Conservation (phyloP, 2,888 invertebrate genomes). For the Sarcophaga variegata region DNA sequence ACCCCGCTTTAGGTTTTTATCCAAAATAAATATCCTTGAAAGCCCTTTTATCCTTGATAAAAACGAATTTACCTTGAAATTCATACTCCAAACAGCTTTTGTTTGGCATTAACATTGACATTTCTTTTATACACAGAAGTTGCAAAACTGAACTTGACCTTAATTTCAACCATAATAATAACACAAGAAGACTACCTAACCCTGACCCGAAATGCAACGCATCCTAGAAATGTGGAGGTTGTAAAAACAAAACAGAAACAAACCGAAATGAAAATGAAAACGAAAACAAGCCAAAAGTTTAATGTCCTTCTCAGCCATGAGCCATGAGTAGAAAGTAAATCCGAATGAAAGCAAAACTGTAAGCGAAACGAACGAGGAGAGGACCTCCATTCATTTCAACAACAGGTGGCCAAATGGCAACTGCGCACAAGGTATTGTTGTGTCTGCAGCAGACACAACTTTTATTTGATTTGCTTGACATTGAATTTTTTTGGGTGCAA, state of each 20-base stretch:
- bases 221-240: constrained; percentile 28
- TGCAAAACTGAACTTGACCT: constrained; percentile 52
- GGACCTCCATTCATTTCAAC: constrained; percentile 52
- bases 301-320: constrained; percentile 71
- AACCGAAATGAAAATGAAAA: neutral
- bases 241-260: neutral
- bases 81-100: neutral
- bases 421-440: constrained; percentile 50
- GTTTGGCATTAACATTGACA: constrained; percentile 32
- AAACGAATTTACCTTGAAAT: too few species aligned
- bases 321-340: neutral
- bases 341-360: neutral
- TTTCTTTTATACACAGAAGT: neutral
- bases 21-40: too few species aligned
- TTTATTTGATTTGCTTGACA: constrained; percentile 71
- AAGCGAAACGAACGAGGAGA: constrained; percentile 26
- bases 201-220: constrained; percentile 70
- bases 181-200: constrained; percentile 39
- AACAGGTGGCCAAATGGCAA: constrained; percentile 69
- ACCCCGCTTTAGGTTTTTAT: too few species aligned
- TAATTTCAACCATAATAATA: neutral
- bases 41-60: too few species aligned
- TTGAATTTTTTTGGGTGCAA: constrained; percentile 72
- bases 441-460: neutral
- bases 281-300: constrained; percentile 67